Percentiles rank a stretch among this genome's conserved stretches.
Evolutionary conservation across 2,888 invertebrate genomes (phyloP).

Genomic region (Archaeoteleia sp.): DNA sequence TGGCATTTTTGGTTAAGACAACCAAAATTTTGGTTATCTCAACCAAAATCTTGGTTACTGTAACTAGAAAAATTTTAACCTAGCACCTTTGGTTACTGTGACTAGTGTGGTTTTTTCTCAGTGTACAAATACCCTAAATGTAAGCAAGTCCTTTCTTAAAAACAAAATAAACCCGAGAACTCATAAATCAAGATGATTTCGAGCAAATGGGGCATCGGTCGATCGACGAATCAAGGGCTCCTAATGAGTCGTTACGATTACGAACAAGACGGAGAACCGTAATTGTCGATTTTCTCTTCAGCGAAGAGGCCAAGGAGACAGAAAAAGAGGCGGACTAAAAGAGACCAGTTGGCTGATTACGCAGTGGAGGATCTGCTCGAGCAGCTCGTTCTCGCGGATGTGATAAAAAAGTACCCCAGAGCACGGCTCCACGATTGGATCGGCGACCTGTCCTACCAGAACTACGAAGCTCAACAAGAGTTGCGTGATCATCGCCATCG

Average conservation of each 20-base stretch:
- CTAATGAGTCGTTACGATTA: slow-evolving; percentile 45
- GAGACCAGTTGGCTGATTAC: slow-evolving; percentile 80
- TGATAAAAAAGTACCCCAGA: slow-evolving; percentile 81
- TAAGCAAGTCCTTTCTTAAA: too few relatives aligned
- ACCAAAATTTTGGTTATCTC: too few relatives aligned
- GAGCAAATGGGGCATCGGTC: background rate
- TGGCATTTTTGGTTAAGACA: too few relatives aligned
- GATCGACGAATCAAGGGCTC: slow-evolving; percentile 7
- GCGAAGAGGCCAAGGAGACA: slow-evolving; percentile 35
- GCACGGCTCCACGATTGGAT: slow-evolving; percentile 80
- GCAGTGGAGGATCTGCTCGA: slow-evolving; percentile 82
- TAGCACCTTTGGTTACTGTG: too few relatives aligned
- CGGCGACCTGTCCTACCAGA: slow-evolving; percentile 82
- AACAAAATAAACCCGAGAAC: too few relatives aligned
- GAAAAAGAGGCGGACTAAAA: slow-evolving; percentile 74
- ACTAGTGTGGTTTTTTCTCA: too few relatives aligned
- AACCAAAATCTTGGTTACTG: too few relatives aligned
- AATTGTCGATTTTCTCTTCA: slow-evolving; percentile 47
- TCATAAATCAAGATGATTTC: slow-evolving; percentile 2
- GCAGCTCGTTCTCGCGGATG: slow-evolving; percentile 81
- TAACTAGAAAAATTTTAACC: too few relatives aligned
- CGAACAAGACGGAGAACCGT: slow-evolving; percentile 31
- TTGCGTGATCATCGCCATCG: slow-evolving; percentile 76
- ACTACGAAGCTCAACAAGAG: slow-evolving; percentile 76
- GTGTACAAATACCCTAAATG: too few relatives aligned